phyloP scores from a whole-genome alignment of 2,113 vertebrate genomes.

The Bubalus kerabau region DNA sequence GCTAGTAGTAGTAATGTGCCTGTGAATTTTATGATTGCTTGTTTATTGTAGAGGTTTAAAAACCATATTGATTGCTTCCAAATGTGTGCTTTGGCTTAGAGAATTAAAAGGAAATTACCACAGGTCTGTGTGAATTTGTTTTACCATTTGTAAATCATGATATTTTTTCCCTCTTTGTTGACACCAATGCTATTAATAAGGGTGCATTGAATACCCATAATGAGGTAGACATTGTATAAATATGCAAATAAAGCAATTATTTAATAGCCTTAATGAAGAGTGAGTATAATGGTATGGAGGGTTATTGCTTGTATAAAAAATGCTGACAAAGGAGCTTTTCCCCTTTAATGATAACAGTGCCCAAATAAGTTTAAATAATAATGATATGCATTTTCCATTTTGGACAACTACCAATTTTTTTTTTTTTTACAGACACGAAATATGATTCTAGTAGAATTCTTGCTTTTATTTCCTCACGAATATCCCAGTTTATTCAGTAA shows the following conservation, averaged over 20 bases:
- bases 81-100: background rate
- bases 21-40: background rate
- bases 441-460: background rate
- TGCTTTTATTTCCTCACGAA: background rate
- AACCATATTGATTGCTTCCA: background rate
- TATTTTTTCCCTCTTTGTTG: background rate
- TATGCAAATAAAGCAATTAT: slow-evolving; percentile 65
- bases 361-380: slow-evolving; percentile 9
- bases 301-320: slow-evolving; percentile 26
- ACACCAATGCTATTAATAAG: slow-evolving; percentile 30
- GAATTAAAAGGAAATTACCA: slow-evolving; percentile 18
- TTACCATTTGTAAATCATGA: background rate
- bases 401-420: background rate
- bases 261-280: slow-evolving; percentile 37
- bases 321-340: slow-evolving; percentile 14
- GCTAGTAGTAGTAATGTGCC: background rate
- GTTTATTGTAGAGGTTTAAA: background rate
- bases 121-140: background rate
- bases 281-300: background rate
- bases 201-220: slow-evolving; percentile 7
- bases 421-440: background rate
- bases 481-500: background rate
- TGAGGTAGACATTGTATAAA: background rate
- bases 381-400: background rate
- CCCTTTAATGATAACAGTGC: background rate